Conservation (phyloP, 2,113 vertebrate species). For the Galemys pyrenaicus region DNA sequence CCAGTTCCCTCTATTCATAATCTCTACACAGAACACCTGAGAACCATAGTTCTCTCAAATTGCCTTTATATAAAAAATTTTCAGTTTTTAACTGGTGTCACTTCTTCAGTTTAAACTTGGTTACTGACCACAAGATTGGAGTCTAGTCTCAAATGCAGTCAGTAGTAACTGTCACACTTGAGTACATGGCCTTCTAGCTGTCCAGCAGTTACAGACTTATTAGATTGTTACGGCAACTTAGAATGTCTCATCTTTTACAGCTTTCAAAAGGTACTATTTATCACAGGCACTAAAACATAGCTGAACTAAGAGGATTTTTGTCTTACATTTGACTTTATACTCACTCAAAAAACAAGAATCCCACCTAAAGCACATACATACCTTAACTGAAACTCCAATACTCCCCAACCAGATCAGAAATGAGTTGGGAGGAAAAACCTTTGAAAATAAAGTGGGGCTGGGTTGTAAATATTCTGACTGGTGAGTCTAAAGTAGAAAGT, state of each 20-base stretch:
- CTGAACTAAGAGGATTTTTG: slow-evolving; percentile 5
- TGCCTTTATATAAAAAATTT: slow-evolving; percentile 21
- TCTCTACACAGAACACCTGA: not conserved
- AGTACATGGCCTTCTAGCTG: not conserved
- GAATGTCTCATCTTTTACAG: not conserved
- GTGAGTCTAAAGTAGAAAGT: slow-evolving; percentile 85
- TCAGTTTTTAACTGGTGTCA: not conserved
- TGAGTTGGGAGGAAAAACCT: slow-evolving; percentile 67
- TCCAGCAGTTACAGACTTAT: slow-evolving; percentile 19
- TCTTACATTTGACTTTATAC: slow-evolving; percentile 23
- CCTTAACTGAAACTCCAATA: slow-evolving; percentile 10
- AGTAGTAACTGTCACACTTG: not conserved
- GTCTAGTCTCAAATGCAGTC: not conserved
- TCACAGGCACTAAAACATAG: slow-evolving; percentile 10
- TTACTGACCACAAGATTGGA: not conserved
- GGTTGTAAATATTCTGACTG: slow-evolving; percentile 86
- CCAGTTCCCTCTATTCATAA: not conserved
- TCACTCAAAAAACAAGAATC: slow-evolving; percentile 44
- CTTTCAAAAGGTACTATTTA: not conserved
- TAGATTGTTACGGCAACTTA: not conserved
- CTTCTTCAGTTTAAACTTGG: not conserved
- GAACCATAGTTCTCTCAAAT: not conserved
- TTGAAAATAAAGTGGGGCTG: slow-evolving; percentile 57
- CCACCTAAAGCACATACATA: slow-evolving; percentile 40
- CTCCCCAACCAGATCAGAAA: slow-evolving; percentile 59